Evolutionary conservation across 1,140 invertebrate species (phyloP).

Genomic region (Brachionus sp.): DNA sequence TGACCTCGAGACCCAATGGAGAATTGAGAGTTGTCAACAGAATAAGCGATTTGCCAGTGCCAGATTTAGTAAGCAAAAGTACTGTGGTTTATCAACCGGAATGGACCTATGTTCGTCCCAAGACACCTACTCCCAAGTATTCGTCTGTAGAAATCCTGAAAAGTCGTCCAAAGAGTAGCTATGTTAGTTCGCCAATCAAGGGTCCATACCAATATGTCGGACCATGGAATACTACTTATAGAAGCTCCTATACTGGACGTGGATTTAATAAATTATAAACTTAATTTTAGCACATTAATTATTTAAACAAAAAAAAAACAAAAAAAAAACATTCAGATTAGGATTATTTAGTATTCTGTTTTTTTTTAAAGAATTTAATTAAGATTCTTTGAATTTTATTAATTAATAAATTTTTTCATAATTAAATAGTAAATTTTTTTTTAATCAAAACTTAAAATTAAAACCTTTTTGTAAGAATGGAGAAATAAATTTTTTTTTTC

Average conservation of each 20-base stretch:
- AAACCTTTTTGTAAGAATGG: no score
- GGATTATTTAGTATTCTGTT: background rate
- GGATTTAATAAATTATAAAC: constrained; percentile 15
- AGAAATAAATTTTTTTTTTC: no score
- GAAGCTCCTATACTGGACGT: constrained; percentile 29
- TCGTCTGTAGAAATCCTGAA: background rate
- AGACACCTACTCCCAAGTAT: background rate
- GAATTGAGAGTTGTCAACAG: constrained; percentile 25
- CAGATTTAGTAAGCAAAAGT: constrained; percentile 18
- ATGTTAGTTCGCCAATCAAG: background rate
- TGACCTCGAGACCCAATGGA: constrained; percentile 5
- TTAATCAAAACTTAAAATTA: no score
- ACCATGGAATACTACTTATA: constrained; percentile 41
- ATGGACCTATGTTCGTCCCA: constrained; percentile 38
- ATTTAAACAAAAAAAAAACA: background rate
- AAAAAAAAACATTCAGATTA: background rate
- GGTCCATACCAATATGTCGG: background rate
- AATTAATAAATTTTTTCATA: no score
- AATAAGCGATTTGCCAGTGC: constrained; percentile 24
- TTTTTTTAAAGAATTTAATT: no score
- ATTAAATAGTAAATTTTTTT: no score
- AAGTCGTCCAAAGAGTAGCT: constrained; percentile 2
- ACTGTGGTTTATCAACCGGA: constrained; percentile 7
- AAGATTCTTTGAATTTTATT: no score
- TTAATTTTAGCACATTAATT: background rate